A percentile compares a stretch with the other conserved stretches of the same genome.
Conservation (phyloP, 1,140 invertebrate species). For the Drosophila bipectinata region DNA sequence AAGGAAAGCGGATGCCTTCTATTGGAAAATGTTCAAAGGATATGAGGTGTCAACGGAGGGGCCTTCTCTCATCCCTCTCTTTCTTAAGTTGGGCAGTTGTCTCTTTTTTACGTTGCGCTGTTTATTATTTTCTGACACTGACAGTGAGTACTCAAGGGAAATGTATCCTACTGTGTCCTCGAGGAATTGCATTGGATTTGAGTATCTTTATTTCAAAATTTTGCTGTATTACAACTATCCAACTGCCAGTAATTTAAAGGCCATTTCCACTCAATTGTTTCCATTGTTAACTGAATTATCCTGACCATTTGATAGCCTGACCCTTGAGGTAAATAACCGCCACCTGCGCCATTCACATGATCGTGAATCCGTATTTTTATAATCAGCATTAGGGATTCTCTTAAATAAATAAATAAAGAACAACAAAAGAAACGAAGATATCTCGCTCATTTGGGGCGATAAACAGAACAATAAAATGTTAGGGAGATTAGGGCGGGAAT, state of each 20-base stretch:
- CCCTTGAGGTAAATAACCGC: slow-evolving; percentile 20
- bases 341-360: slow-evolving; percentile 24
- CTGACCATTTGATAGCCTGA: not conserved
- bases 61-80: slow-evolving; percentile 1
- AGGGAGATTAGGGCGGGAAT: slow-evolving; percentile 53
- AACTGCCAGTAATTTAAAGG: too few relatives aligned
- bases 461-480: slow-evolving; percentile 77
- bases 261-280: slow-evolving; percentile 3
- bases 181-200: too few relatives aligned
- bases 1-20: slow-evolving; percentile 40
- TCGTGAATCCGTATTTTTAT: slow-evolving; percentile 30
- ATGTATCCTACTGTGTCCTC: too few relatives aligned
- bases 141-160: slow-evolving; percentile 12
- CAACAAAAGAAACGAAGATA: slow-evolving; percentile 16
- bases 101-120: slow-evolving; percentile 2
- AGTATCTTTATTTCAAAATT: too few relatives aligned
- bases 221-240: too few relatives aligned
- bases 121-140: slow-evolving; percentile 11
- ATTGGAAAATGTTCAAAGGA: slow-evolving; percentile 80
- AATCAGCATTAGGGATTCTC: slow-evolving; percentile 20
- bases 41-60: slow-evolving; percentile 73
- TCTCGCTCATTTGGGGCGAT: slow-evolving; percentile 65
- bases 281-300: slow-evolving; percentile 14
- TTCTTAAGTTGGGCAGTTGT: slow-evolving; percentile 16
- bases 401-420: slow-evolving; percentile 6